Base-by-base conservation (phyloP, 2,113 vertebrate species). In the Misgurnus mizolepis region DNA sequence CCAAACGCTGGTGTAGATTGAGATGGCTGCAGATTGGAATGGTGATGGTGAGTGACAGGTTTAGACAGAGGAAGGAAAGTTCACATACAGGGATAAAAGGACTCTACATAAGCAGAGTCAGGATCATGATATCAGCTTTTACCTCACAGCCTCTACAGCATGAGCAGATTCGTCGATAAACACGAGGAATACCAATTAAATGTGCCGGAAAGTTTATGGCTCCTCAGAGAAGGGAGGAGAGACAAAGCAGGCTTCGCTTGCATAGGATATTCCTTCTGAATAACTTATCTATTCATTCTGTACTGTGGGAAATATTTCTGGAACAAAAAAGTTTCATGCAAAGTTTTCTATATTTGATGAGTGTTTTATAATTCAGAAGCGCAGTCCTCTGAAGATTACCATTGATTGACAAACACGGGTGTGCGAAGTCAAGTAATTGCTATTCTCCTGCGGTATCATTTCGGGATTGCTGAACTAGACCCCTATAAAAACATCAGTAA, bases 1-100 rank as follows among this genome's bases (percentile, higher is more conserved):
- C 86, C 74, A 85, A 22, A 60, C 45, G 61, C 43, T 61, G 62
- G 39, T 66, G 34, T 43, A 22, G 58, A 71, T 66, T 11, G 50
- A 79, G 56, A 76, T 65, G 80, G 45, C 79, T 53, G 49, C 75
- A 78, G 67, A 78, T 61, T 45, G 65, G 58, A 64, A 65, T 40
- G 45, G 85, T 86, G 55, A 87, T 10, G 10, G 83, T 83, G 76
- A 84, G 81, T 82, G 76, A 67, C 82, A n/a, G 81, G 71, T 15
- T 75, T 18, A 76, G 39, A 40, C 71, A 78, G 61, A 70, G n/a
- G 67, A 34, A 80, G 78, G 79, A 56, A 47, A 80, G 69, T 80
- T 73, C 79, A 56, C 79, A 56, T 47, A 67, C 62, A 67, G 70
- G 79, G 49, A 65, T 71, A 47, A 80, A 80, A 80, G 68, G 68